Conservation (phyloP, 2,797 vertebrate species). For the Lepilemur ruficaudatus region DNA sequence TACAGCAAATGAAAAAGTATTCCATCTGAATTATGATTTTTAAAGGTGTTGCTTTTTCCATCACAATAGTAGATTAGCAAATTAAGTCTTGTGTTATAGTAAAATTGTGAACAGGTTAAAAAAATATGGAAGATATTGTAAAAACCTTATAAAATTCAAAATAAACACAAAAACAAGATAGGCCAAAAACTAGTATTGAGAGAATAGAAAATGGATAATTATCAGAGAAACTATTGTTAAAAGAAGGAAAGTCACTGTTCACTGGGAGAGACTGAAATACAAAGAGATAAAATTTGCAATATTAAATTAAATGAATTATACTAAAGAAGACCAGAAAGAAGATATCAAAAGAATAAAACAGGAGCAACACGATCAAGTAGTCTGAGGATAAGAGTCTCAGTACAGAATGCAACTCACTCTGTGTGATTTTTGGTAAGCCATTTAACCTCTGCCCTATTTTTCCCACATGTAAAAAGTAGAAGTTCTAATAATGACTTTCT, state of each 20-base stretch:
- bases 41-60: neutral
- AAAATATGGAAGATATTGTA: neutral
- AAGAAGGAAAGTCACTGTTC: neutral
- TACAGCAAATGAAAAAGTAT: neutral
- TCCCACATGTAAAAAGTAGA: slow-evolving; percentile 25
- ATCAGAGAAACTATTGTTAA: neutral
- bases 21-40: neutral
- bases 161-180: neutral
- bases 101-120: neutral
- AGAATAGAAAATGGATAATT: neutral
- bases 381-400: neutral
- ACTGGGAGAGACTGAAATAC: neutral
- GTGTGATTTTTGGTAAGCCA: neutral
- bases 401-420: neutral
- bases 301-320: neutral
- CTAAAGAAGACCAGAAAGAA: neutral
- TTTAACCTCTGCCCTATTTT: slow-evolving; percentile 51
- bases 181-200: neutral
- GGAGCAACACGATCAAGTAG: accelerated
- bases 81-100: neutral
- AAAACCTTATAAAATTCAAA: neutral
- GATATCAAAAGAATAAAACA: neutral
- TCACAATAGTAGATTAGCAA: neutral
- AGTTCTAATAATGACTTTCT: slow-evolving; percentile 52
- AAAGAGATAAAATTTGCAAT: neutral